Evolutionary conservation across 1,140 invertebrate species (phyloP), one percentile per base, ranked within the genome.

Genomic region (Neodiprion lecontei): DNA sequence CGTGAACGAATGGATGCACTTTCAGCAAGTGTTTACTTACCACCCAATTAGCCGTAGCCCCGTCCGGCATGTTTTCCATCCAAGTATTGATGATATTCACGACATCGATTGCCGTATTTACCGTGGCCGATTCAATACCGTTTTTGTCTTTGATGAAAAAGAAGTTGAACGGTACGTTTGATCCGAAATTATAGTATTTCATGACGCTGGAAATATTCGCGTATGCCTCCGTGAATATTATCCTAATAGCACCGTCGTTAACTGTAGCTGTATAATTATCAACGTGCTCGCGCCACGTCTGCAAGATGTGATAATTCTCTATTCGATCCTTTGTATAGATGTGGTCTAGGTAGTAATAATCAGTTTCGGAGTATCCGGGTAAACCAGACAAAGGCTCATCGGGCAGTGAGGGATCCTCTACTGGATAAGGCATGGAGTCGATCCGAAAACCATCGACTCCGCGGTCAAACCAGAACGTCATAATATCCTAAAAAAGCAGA

Each of bases 361-460:
- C 88, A 10, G 89, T 3, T 82, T 77, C 67, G 87, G 49, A 80
- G 40, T 79, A 78, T 53, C 88, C 84, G n/a, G 78, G 77, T 68
- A 79, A 79, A n/a, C 89, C 87, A 71, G 88, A 90, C 11, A 83
- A 23, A 0, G 91, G 91, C 78, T 93, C 92, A 79, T 93, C 91
- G 4, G 83, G 83, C 67, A 90, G 88, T 11, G 80, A 78, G 17
- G 88, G 85, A 66, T 86, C 85, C 86, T 95, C 93, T 76, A 90
- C 90, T 10, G 94, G 78, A 79, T 89, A 86, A 14, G 90, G 87
- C 1, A 94, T 86, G 1, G 92, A 91, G 81, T 94, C 92, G 9
- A 96, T 88, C 76, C 94, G 89, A 80, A 96, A 95, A 17, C 95
- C 95, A 80, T 92, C 91, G 0, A 95, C 91, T 50, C 94, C 95